These are phyloP conservation scores for Pseudopodoces humilis DNA, from an alignment of 2,113 vertebrate genomes.

Conservation along the genomic window DNA sequence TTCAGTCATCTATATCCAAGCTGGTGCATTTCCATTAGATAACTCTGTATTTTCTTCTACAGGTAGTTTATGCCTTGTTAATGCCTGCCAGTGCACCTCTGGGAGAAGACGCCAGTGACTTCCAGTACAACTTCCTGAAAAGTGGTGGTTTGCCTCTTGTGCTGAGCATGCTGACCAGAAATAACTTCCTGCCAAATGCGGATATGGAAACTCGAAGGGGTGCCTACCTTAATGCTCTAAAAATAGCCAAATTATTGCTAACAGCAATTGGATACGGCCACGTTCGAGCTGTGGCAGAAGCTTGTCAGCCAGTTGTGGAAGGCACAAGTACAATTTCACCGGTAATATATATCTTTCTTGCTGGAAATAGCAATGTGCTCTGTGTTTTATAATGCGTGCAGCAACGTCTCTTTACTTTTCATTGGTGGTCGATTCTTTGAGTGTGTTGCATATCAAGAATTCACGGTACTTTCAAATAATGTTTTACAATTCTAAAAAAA, in stretches of 20 bases:
- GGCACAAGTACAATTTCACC: conserved; percentile 91
- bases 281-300: conserved; percentile 95
- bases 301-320: conserved; percentile 92
- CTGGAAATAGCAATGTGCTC: not conserved
- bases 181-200: conserved; percentile 98
- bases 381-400: not conserved
- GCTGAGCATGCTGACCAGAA: conserved; percentile 97
- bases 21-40: not conserved
- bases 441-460: not conserved
- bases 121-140: conserved; percentile 98
- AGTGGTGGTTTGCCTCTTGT: conserved; percentile 95
- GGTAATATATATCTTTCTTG: conserved; percentile 73
- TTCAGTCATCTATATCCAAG: not conserved
- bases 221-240: conserved; percentile 96
- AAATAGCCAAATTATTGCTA: conserved; percentile 95
- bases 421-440: not conserved
- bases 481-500: not conserved
- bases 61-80: conserved; percentile 99
- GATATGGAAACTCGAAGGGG: conserved; percentile 98
- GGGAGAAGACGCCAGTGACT: conserved; percentile 96
- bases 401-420: not conserved
- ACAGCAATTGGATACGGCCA: conserved; percentile 98
- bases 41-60: not conserved
- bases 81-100: conserved; percentile 98
- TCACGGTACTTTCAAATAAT: not conserved